Conservation (phyloP, 2,797 vertebrate genomes). For the Balearica regulorum region DNA sequence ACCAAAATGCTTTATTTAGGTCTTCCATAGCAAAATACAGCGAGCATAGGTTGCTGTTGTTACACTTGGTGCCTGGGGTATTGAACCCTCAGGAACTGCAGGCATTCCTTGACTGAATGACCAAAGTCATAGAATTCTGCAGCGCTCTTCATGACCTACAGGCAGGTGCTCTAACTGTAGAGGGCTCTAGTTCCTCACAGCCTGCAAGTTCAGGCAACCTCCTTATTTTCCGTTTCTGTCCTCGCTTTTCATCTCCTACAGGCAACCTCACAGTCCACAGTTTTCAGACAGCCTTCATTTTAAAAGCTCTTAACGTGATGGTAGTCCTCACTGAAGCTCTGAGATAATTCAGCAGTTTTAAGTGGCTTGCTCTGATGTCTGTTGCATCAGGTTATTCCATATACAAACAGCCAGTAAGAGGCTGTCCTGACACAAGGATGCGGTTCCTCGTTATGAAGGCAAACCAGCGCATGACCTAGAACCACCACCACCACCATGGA, state of each 20-base stretch:
- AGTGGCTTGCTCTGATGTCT: neutral
- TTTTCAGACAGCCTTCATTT: neutral
- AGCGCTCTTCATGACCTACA: neutral
- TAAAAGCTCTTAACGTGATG: neutral
- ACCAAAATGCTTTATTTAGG: neutral
- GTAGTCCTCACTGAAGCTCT: no score
- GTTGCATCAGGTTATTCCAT: no score
- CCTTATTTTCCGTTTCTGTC: neutral
- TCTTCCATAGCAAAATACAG: neutral
- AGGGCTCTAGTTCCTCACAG: neutral
- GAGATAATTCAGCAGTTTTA: neutral
- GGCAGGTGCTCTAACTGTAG: neutral
- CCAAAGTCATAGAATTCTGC: neutral
- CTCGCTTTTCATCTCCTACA: no score
- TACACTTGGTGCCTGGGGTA: neutral
- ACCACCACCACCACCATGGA: rapidly evolving
- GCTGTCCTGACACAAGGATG: no score
- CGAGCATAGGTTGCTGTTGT: neutral
- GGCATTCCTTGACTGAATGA: neutral
- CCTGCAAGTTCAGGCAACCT: rapidly evolving
- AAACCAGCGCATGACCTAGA: neutral
- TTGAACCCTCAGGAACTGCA: no score
- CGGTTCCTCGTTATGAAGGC: rapidly evolving
- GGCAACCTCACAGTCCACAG: neutral
- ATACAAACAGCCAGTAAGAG: neutral